Base-by-base conservation (phyloP, 1,140 invertebrate species). In the Tyrophagus putrescentiae region DNA sequence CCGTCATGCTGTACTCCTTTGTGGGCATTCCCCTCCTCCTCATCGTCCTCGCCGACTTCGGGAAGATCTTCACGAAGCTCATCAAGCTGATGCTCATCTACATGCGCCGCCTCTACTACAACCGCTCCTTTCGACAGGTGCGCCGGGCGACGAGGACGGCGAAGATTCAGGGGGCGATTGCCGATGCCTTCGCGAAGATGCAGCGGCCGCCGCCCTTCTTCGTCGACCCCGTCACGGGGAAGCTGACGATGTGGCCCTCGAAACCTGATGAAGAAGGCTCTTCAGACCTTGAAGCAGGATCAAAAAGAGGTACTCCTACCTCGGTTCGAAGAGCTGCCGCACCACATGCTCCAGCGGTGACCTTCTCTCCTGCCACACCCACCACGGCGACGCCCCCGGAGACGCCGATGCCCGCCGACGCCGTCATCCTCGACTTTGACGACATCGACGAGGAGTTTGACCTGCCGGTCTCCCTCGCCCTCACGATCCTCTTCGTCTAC, bases 21-120 rank as follows among this genome's bases (percentile, higher is more conserved):
- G 82, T 97, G 60, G 94, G 93, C 6, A 97, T 97, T 64, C 93
- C 94, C 0, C 78, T 98, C 64, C 85, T 88, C 64, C 76, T 97
- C 32, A 87, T 92, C 50, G 80, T 92, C 1, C 68, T 93, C 50
- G 85, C 87, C n/a, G 89, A 93, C 74, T 85, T 90, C 67, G 89
- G 88, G 61, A 92, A 92, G 76, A 75, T 93, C 1, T 87, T 92
- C 68, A 92, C 88, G 1, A 79, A 90, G 65, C 79, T 83, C 56
- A 91, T 97, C 52, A 91, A 94, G 70, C 90, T 87, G 69, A 74
- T 91, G n/a, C 95, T 92, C 83, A 82, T 84, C 2, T 89, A 84
- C 68, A 84, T 94, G 1, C 76, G 89, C 41, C 78, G 87, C 57
- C 74, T 92, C 2, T 89, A 87, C 66, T 85, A 87, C 64, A 89